Evolutionary conservation across 2,113 vertebrate species (phyloP).

Genomic region (Cephalopholis sonnerati): DNA sequence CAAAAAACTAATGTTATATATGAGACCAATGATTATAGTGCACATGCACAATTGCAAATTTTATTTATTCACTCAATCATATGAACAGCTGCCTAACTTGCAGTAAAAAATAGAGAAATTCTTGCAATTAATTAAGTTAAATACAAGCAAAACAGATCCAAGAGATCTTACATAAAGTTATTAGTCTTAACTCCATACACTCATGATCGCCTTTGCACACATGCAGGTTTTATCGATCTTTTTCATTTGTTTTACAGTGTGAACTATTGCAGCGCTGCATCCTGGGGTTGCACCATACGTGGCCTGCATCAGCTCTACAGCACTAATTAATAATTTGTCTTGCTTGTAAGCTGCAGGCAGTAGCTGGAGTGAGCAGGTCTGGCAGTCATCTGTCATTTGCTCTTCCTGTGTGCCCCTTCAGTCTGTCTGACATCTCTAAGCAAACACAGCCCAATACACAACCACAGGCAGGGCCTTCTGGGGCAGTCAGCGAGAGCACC

Average conservation of each 20-base stretch:
- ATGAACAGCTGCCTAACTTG: background rate
- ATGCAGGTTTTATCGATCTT: background rate
- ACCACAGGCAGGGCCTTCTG: slow-evolving; percentile 69
- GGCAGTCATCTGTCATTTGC: slow-evolving; percentile 84
- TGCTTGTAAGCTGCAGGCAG: background rate
- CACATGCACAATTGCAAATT: background rate
- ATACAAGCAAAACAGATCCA: background rate
- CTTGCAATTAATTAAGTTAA: background rate
- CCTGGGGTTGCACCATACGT: background rate
- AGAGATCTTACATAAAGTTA: background rate
- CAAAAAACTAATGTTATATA: background rate
- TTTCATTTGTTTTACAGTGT: background rate
- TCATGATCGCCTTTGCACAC: background rate
- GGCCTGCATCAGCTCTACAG: background rate
- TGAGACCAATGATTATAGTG: background rate
- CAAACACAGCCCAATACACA: slow-evolving; percentile 87
- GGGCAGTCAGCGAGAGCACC: slow-evolving; percentile 81
- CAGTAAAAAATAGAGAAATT: background rate
- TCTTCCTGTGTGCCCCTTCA: slow-evolving; percentile 84
- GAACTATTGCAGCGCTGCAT: background rate
- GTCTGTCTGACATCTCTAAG: slow-evolving; percentile 88
- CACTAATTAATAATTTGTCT: slow-evolving; percentile 59
- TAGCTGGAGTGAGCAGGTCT: slow-evolving; percentile 63
- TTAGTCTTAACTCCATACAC: background rate
- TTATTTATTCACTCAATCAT: background rate